A percentile compares a stretch with the other conserved stretches of the same genome.
These are phyloP conservation scores for Microtus richardsoni DNA, from an alignment of 2,113 vertebrate species.

Conservation along the genomic window DNA sequence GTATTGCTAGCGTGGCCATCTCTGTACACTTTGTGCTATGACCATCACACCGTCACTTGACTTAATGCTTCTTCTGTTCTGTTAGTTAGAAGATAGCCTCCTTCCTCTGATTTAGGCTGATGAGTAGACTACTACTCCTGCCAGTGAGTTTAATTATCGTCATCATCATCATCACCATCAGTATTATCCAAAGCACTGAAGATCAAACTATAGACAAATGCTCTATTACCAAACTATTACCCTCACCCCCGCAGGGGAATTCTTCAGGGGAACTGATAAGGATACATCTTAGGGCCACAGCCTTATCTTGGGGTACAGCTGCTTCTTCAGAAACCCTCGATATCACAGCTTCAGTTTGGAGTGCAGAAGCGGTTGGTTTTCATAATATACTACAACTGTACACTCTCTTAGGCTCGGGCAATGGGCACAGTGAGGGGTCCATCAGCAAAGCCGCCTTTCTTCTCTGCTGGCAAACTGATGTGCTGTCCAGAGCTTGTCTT, in stretches of 20 bases:
- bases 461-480: background rate
- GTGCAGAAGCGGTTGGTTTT: background rate
- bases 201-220: background rate
- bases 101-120: background rate
- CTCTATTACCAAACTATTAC: background rate
- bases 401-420: background rate
- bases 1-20: background rate
- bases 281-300: background rate
- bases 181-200: background rate
- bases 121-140: background rate
- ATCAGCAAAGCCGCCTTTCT: background rate
- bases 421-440: background rate
- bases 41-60: background rate
- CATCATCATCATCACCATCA: background rate
- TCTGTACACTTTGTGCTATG: background rate
- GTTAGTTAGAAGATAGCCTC: background rate
- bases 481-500: background rate
- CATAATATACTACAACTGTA: background rate
- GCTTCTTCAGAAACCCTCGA: background rate
- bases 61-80: background rate
- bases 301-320: background rate
- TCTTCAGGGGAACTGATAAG: background rate
- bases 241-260: background rate
- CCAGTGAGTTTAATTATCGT: background rate
- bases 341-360: background rate